Base-by-base conservation (phyloP, 2,113 vertebrate genomes). In the Actenoides hombroni region DNA sequence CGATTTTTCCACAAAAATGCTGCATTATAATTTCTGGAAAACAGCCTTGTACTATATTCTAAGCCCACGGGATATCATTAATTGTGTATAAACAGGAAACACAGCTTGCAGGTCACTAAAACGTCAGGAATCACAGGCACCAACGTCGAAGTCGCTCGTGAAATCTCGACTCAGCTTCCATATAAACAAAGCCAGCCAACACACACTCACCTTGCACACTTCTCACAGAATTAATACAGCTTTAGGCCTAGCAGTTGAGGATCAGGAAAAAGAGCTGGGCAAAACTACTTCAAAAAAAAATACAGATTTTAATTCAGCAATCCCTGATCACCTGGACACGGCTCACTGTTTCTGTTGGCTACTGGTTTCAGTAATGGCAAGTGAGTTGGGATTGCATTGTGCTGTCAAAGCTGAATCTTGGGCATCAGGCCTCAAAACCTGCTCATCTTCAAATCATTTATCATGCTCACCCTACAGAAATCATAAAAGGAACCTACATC, bases 401-500 rank as follows among this genome's bases (percentile, higher is more conserved):
- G 26, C 13, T 73, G 39, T 25, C 26, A 89, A 54, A 68, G 80
- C 0, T 39, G 33, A 37, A n/a, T 37, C 26, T 68, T 33, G 26
- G 35, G 33, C 51, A 28, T 82, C 29, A 80, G n/a, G 19, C 23
- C 88, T 65, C 25, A 60, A 54, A 85, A 59, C 25, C 33, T 46
- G 19, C 29, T 68, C 46, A 12, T 14, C 26, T 53, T 73, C 64
- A 60, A 75, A 88, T 44, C 13, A 17, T 2, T 71, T 10, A 40
- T 3, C 21, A n/a, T 5, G 15, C 24, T n/a, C 56, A 28, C 9
- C 9, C 42, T 42, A 48, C 5, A 8, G 83, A 79, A 92, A 85
- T 0, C 0, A 33, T 23, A 37, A 73, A 60, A 76, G 24, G 5
- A 88, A 89, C 6, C 9, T 42, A 29, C 7, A 42, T 13, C 24